These are phyloP conservation scores for Colostygia pectinataria DNA, from an alignment of 2,888 invertebrate genomes.

Conservation along the genomic window DNA sequence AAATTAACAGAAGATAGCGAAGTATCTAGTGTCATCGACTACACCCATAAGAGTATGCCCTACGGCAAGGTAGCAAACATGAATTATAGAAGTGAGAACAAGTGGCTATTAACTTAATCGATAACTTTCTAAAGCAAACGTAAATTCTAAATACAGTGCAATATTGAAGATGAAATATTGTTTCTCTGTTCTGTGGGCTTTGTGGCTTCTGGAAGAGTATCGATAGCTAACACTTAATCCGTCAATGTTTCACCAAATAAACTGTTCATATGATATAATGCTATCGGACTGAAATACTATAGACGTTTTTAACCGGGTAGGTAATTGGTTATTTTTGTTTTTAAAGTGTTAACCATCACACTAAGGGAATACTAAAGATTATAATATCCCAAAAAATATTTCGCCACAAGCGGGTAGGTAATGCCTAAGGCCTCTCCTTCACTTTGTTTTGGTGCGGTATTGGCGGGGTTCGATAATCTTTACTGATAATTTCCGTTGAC, in stretches of 20 bases:
- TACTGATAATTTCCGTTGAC: no score
- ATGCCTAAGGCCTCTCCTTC: no score
- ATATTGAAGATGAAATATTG: constrained; percentile 12
- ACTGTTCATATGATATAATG: constrained; percentile 3
- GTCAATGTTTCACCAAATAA: constrained; percentile 20
- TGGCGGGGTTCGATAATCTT: no score
- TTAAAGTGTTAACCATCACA: no score
- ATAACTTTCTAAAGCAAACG: constrained; percentile 20
- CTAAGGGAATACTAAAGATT: no score
- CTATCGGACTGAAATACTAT: constrained; percentile 13
- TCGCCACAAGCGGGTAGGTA: no score
- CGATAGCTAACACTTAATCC: constrained; percentile 23
- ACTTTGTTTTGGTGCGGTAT: no score
- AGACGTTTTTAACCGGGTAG: constrained; percentile 1
- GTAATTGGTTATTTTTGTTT: neutral
- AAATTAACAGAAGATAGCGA: neutral
- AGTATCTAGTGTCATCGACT: no score
- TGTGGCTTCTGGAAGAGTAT: no score
- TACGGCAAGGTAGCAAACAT: constrained; percentile 5
- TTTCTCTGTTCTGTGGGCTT: no score
- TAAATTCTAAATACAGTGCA: constrained; percentile 3
- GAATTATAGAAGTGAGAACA: constrained; percentile 10
- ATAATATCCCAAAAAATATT: no score
- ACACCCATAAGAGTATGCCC: neutral
- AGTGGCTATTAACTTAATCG: constrained; percentile 4